Evolutionary conservation across 1,140 invertebrate genomes (phyloP).

Genomic region (Copidosoma floridanum): DNA sequence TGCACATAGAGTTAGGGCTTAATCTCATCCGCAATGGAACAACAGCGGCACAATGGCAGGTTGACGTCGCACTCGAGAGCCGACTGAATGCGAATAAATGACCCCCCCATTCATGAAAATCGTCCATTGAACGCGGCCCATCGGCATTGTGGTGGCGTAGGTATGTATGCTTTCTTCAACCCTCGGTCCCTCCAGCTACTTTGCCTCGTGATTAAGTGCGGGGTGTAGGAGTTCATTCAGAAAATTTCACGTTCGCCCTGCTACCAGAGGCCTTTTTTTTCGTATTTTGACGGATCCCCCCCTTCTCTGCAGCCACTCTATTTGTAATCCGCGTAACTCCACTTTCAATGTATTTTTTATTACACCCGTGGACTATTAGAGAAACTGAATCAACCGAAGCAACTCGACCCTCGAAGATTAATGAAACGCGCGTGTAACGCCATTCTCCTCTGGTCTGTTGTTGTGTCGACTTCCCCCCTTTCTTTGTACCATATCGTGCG

Average conservation of each 20-base stretch:
- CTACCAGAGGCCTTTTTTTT: no score
- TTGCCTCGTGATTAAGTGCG: conserved; percentile 15
- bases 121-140: conserved; percentile 38
- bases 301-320: no score
- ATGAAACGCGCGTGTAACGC: conserved; percentile 20
- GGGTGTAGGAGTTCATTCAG: conserved; percentile 14
- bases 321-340: no score
- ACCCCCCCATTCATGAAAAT: conserved; percentile 50
- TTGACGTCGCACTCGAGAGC: conserved; percentile 40
- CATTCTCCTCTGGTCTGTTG: no score
- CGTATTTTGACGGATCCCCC: background rate
- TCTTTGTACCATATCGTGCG: background rate
- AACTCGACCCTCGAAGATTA: conserved; percentile 6
- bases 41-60: conserved; percentile 40
- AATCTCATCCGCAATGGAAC: background rate
- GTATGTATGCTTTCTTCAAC: background rate
- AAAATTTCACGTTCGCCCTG: background rate
- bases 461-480: background rate
- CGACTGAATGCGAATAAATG: conserved; percentile 51
- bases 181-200: background rate
- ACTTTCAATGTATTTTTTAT: no score
- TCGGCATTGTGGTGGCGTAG: no score
- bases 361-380: no score
- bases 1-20: background rate
- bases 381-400: background rate